Conservation (phyloP, 2,888 invertebrate genomes). For the Chorisops tibialis region DNA sequence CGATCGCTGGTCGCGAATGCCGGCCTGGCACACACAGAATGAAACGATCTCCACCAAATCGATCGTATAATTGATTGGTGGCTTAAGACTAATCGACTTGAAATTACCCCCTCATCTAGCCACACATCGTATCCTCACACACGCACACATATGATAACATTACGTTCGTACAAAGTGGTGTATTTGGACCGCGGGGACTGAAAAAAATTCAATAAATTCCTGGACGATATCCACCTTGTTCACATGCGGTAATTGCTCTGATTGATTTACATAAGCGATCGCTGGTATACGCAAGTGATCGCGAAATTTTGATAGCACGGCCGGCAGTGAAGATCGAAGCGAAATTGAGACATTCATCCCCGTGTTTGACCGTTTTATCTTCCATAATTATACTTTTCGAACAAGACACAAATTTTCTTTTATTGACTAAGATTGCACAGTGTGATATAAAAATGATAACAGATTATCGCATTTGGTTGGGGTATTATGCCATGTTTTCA, state of each 20-base stretch:
- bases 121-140: not conserved
- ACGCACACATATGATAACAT: not conserved
- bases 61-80: slow-evolving; percentile 30
- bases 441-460: slow-evolving; percentile 8
- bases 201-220: slow-evolving; percentile 22
- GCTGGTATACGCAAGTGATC: not conserved
- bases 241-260: slow-evolving; percentile 48
- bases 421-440: not conserved
- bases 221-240: slow-evolving; percentile 22
- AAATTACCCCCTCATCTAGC: slow-evolving; percentile 32
- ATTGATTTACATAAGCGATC: slow-evolving; percentile 51
- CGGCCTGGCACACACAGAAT: no score
- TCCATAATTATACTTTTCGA: not conserved
- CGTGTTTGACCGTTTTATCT: no score
- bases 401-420: slow-evolving; percentile 6
- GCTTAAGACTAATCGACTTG: slow-evolving; percentile 31
- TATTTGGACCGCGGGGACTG: not conserved
- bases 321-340: no score
- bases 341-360: slow-evolving; percentile 5
- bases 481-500: no score
- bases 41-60: no score
- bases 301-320: no score
- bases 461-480: slow-evolving; percentile 5
- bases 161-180: not conserved
- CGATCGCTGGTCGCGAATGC: no score